Evolutionary conservation across 1,140 invertebrate species (phyloP), one percentile per base, ranked within the genome.

Genomic region (Drosophila baimaii): DNA sequence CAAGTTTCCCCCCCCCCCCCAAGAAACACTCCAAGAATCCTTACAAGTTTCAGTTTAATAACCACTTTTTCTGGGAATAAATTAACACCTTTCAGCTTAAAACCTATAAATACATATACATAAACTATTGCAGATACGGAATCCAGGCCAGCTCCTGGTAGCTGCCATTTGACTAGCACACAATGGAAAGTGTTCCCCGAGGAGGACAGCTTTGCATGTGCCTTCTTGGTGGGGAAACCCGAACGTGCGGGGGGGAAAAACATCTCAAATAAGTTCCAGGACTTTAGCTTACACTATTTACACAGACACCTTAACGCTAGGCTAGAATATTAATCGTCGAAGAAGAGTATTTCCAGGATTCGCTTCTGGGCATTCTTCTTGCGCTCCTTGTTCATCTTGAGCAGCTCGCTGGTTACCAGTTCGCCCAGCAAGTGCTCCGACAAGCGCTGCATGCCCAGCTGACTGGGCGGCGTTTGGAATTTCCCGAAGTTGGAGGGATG

Each of bases 311-410:
- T 39, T 41, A 66, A 1, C 0, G 27, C 47, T 25, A n/a, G 21
- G 21, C 49, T 46, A 69, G 66, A 58, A 57, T 62, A 35, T 75
- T 66, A 91, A 75, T 92, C 91, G 41, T 92, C 91, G 37, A 92
- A 92, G 55, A 92, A 92, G 21, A 92, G 79, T 75, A 92, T 91
- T 78, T 92, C 91, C 35, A 92, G 62, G 29, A 92, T 92, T 51
- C 90, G 61, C 47, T 90, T 91, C 63, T 92, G 91, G 15, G 83
- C 91, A 51, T 75, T 81, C 71, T 91, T 92, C 44, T 90, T 88
- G 19, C 89, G 76, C 61, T 92, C 91, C 65, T 91, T 92, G 49
- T 72, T 85, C 91, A 92, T 92, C 63, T 92, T 92, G 0, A 91
- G 72, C 12, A 92, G 66, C 65, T 92, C 91, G 29, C 90, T 91